phyloP scores from a whole-genome alignment of 2,797 vertebrate genomes.

The Syndactyla subalaris region DNA sequence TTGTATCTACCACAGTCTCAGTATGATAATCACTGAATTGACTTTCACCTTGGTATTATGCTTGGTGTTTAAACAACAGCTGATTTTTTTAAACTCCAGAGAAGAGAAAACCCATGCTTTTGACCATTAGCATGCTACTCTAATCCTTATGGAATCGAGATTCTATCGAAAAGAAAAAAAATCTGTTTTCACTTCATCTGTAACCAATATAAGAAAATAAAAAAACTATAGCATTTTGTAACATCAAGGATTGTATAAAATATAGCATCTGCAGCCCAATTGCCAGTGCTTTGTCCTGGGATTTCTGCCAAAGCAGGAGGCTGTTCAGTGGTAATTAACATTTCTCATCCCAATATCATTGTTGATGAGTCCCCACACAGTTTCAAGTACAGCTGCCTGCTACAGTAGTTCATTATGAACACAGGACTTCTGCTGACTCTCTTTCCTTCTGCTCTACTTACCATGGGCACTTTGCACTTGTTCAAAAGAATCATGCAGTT shows the following conservation, averaged over 20 bases:
- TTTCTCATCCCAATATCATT: slow-evolving; percentile 44
- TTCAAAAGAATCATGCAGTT: not conserved
- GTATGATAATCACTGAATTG: not conserved
- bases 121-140: not conserved
- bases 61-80: not conserved
- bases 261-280: not conserved
- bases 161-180: not conserved
- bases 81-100: not conserved
- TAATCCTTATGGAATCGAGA: not conserved
- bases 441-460: slow-evolving; percentile 32
- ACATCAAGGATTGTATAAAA: not conserved
- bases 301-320: slow-evolving; percentile 53
- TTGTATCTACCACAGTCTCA: not conserved
- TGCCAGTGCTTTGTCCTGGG: slow-evolving; percentile 25
- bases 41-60: slow-evolving; percentile 1
- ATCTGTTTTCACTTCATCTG: not conserved
- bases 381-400: slow-evolving; percentile 31
- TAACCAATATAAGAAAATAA: not conserved
- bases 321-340: slow-evolving; percentile 44
- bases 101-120: not conserved
- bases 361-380: slow-evolving; percentile 31
- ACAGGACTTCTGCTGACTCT: slow-evolving; percentile 11
- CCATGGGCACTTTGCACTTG: not conserved
- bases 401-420: slow-evolving; percentile 15
- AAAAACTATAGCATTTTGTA: slow-evolving; percentile 2